Evolutionary conservation across 1,140 invertebrate species (phyloP).

Genomic region (Ridgeia piscesae): DNA sequence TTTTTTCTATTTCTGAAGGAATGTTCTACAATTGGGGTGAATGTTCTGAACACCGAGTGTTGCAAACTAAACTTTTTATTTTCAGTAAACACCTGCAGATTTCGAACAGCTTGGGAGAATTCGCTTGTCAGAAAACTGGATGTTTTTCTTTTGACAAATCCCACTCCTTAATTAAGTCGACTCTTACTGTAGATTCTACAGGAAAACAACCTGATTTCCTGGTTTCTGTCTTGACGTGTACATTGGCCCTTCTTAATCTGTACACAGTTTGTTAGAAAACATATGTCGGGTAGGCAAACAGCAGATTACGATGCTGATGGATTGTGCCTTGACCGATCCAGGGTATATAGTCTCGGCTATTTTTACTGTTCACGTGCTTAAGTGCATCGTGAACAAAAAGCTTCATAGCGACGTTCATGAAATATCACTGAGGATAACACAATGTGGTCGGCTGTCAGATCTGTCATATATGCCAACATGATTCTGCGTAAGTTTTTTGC

Average conservation of each 20-base stretch:
- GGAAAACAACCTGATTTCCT: not conserved
- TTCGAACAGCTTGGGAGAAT: not conserved
- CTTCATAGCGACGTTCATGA: not conserved
- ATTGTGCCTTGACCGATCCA: not conserved
- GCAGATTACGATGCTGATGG: not conserved
- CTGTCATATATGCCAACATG: not conserved
- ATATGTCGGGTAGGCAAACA: not conserved
- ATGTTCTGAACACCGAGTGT: not conserved
- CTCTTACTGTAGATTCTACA: not conserved
- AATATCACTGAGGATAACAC: not conserved
- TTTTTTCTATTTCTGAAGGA: not conserved
- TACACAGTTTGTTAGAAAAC: not conserved
- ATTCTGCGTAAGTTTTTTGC: not conserved
- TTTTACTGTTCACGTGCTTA: too few relatives aligned
- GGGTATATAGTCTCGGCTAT: not conserved
- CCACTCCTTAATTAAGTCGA: not conserved
- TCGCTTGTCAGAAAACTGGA: not conserved
- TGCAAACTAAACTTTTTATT: not conserved
- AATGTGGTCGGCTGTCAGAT: not conserved
- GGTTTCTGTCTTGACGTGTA: not conserved
- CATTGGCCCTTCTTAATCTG: not conserved
- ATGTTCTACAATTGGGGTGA: not conserved
- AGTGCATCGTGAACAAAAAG: too few relatives aligned
- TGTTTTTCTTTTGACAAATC: not conserved
- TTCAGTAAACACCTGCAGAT: not conserved